Conservation (phyloP, 2,888 invertebrate genomes). For the Furcula furcula region DNA sequence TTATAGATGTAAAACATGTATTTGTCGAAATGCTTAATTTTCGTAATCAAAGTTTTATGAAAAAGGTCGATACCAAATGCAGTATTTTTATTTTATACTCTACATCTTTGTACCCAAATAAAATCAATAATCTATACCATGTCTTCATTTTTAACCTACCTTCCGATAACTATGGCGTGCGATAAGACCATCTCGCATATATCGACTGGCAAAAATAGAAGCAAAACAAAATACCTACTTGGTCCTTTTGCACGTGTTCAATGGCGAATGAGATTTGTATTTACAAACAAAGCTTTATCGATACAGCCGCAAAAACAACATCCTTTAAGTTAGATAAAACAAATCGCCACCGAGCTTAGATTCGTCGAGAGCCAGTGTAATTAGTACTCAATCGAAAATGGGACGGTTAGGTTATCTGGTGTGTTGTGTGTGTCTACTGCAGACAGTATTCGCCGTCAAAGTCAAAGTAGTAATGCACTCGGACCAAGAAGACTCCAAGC, state of each 20-base stretch:
- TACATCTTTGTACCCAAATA: constrained; percentile 80
- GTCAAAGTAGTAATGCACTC: constrained; percentile 71
- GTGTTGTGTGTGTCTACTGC: constrained; percentile 37
- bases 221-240: constrained; percentile 15
- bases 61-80: constrained; percentile 79
- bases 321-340: constrained; percentile 29
- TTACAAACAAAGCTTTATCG: constrained; percentile 66
- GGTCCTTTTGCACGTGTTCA: constrained; percentile 26
- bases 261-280: constrained; percentile 29
- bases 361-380: constrained; percentile 11
- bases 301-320: constrained; percentile 33
- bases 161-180: background rate
- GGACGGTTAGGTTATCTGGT: constrained; percentile 32
- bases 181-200: background rate
- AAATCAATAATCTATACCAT: constrained; percentile 65
- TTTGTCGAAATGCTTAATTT: constrained; percentile 78
- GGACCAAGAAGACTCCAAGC: constrained; percentile 60
- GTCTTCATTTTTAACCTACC: constrained; percentile 2
- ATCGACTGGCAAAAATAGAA: constrained; percentile 5
- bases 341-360: constrained; percentile 12
- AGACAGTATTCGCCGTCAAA: constrained; percentile 53
- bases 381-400: constrained; percentile 37
- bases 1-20: constrained; percentile 73
- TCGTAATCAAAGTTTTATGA: constrained; percentile 77
- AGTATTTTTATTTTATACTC: constrained; percentile 81